Conservation (phyloP, 2,113 vertebrate genomes). For the Leuciscus idus region DNA sequence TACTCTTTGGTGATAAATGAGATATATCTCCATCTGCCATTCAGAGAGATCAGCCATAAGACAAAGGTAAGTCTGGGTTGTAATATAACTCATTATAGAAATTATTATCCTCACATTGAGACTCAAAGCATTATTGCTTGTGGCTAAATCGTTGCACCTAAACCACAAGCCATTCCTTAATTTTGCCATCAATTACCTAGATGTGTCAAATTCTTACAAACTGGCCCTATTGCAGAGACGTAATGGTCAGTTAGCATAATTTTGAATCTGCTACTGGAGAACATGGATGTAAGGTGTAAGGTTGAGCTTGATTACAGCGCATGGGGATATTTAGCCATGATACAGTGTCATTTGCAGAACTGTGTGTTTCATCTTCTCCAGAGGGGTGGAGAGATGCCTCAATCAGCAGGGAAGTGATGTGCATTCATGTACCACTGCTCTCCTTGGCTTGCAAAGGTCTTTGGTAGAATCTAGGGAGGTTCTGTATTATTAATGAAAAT, state of each 20-base stretch:
- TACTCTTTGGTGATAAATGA: background rate
- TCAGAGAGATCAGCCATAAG: background rate
- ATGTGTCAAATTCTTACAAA: constrained; percentile 11
- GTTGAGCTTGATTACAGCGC: constrained; percentile 21
- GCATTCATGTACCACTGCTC: constrained; percentile 52
- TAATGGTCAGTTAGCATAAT: background rate
- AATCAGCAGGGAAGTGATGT: constrained; percentile 44
- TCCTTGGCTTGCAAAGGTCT: constrained; percentile 45
- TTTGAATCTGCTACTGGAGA: background rate
- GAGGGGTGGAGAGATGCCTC: constrained; percentile 42
- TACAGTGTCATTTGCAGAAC: constrained; percentile 6
- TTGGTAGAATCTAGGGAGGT: constrained; percentile 46
- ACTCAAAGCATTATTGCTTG: constrained; percentile 39
- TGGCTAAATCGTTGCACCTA: constrained; percentile 12
- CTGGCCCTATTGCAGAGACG: background rate
- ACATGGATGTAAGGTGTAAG: background rate
- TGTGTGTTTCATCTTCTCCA: constrained; percentile 25
- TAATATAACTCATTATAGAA: background rate
- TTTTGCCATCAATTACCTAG: background rate
- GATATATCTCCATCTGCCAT: background rate
- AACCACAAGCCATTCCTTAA: background rate
- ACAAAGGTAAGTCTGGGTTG: constrained; percentile 29
- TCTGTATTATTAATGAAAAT: constrained; percentile 61
- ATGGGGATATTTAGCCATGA: constrained; percentile 22
- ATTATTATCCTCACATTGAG: constrained; percentile 35